Base-by-base conservation (phyloP, 1,140 invertebrate genomes). In the Cepaea nemoralis region DNA sequence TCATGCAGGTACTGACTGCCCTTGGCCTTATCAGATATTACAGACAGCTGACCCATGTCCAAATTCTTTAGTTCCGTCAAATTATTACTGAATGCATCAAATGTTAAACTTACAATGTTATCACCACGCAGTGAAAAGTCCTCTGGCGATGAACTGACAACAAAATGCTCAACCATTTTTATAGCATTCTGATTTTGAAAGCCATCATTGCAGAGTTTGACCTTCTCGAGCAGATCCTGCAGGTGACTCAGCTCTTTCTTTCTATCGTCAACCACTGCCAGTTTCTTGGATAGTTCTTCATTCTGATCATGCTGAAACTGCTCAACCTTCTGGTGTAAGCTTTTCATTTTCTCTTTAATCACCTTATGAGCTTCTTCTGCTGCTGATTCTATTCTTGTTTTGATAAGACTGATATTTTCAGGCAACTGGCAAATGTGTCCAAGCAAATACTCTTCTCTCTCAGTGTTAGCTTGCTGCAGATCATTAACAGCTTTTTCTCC, bases 131-230 rank as follows among this genome's bases (percentile, higher is more conserved):
- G 0, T 69, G 77, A 70, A 19, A 45, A 69, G 19, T 69, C 31
- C 5, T 16, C 1, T 16, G 45, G 0, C 5, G 45, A 40, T 50
- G 78, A 33, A 10, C 1, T 73, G 5, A 39, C 8, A 19, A 80
- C 37, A 35, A 50, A 71, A 2, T 55, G 39, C 31, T 80, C 78
- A 1, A 80, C 69, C 24, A 12, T 50, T 45, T 80, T 80, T 16
- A 80, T 73, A 39, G 78, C 67, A 31, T 42, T 35, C 48, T 80
- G 78, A 39, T 80, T 80, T 2, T 50, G n/a, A 40, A 37, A 73
- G 14, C 78, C 78, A 80, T 80, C 69, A 73, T n/a, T 59, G 27
- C 42, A 71, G 48, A 80, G 45, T 39, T 73, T 71, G 3, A 80
- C 78, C 31, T 37, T 50, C 0, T 40, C 39, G 1, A 80, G 48